Evolutionary conservation across 2,888 invertebrate genomes (phyloP).

Genomic region (Polydrusus tereticollis): DNA sequence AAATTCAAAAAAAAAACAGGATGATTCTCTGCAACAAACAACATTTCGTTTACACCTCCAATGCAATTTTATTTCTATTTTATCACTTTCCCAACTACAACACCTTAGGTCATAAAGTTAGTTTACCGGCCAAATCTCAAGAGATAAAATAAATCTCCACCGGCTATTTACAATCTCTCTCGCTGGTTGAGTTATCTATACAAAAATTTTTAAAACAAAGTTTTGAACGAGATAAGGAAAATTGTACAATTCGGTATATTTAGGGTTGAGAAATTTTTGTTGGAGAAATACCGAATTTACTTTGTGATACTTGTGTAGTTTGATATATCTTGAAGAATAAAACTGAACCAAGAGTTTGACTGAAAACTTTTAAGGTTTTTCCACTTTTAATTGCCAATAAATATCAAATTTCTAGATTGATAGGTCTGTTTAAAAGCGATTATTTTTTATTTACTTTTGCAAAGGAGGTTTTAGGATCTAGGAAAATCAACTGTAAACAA

Average conservation of each 20-base stretch:
- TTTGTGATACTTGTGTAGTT: neutral
- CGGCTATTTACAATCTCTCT: constrained; percentile 38
- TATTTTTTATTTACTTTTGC: too few relatives aligned
- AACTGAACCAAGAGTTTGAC: too few relatives aligned
- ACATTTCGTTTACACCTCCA: constrained; percentile 2
- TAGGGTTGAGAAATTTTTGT: neutral
- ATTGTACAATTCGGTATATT: neutral
- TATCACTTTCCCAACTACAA: constrained; percentile 36
- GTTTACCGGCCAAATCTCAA: constrained; percentile 31
- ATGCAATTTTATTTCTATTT: constrained; percentile 30
- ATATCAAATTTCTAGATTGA: too few relatives aligned
- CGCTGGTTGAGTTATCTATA: constrained; percentile 19
- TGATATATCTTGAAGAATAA: too few relatives aligned
- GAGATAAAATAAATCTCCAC: constrained; percentile 42
- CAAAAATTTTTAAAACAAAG: constrained; percentile 29
- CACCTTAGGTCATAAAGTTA: constrained; percentile 47
- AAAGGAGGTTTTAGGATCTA: too few relatives aligned
- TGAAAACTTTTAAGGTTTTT: too few relatives aligned
- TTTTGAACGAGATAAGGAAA: constrained; percentile 8
- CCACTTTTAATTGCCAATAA: too few relatives aligned
- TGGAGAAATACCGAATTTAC: neutral
- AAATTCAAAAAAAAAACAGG: too few relatives aligned
- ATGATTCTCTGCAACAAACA: neutral
- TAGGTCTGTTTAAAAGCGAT: too few relatives aligned
- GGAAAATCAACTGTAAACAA: too few relatives aligned